Conservation (phyloP, 2,888 invertebrate species). For the Nowickia ferox region DNA sequence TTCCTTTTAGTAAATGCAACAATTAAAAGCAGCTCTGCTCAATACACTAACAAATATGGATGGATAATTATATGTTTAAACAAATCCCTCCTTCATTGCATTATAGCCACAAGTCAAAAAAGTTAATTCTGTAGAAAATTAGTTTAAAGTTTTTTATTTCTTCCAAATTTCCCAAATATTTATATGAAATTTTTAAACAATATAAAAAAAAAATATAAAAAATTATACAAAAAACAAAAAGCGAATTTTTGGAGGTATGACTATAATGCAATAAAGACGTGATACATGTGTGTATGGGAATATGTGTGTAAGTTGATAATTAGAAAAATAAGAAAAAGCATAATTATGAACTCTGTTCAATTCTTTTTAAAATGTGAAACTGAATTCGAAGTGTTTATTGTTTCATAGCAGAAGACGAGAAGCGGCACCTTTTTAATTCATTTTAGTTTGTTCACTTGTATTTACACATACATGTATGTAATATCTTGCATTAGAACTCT, state of each 20-base stretch:
- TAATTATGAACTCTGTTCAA: neutral
- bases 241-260: neutral
- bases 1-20: too few species aligned
- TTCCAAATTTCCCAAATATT: too few species aligned
- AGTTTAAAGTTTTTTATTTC: too few species aligned
- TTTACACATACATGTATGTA: neutral
- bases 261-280: neutral
- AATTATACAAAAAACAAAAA: too few species aligned
- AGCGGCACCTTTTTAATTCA: neutral
- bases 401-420: conserved; percentile 20
- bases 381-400: conserved; percentile 38
- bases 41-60: too few species aligned
- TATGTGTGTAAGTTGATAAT: neutral
- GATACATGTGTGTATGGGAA: neutral
- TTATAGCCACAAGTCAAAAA: too few species aligned
- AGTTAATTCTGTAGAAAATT: too few species aligned
- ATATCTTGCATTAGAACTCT: conserved; percentile 7
- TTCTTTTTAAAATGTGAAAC: conserved; percentile 27
- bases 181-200: too few species aligned
- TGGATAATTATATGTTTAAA: too few species aligned
- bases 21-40: too few species aligned
- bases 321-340: neutral
- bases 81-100: too few species aligned
- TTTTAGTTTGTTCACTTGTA: conserved; percentile 1
- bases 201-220: too few species aligned